Evolutionary conservation across 2,113 vertebrate species (phyloP).

Genomic region (Leucoraja erinaceus): DNA sequence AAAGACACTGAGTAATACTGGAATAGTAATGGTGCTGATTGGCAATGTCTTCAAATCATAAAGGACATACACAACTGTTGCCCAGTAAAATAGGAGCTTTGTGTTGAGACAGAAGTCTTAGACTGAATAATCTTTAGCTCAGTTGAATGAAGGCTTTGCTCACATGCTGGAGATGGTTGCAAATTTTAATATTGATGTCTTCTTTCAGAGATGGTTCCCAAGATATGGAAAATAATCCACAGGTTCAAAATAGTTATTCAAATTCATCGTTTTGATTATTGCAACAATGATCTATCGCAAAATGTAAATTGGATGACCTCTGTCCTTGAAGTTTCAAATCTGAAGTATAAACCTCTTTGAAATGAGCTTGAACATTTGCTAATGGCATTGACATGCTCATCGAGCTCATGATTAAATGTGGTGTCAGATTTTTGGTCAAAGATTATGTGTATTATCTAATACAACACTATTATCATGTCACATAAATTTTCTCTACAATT

Average conservation of each 20-base stretch:
- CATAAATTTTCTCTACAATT: slow-evolving; percentile 20
- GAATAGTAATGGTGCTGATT: no score
- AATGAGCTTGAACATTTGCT: slow-evolving; percentile 32
- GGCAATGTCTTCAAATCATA: no score
- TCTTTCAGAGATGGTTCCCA: no score
- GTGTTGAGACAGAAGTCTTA: no score
- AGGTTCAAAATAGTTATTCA: slow-evolving; percentile 5
- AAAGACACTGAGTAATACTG: no score
- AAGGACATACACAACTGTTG: no score
- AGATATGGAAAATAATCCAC: no score
- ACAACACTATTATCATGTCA: slow-evolving; percentile 36
- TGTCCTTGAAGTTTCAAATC: slow-evolving; percentile 17
- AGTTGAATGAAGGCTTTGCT: no score
- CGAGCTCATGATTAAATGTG: slow-evolving; percentile 29
- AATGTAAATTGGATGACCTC: slow-evolving; percentile 18
- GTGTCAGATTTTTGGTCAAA: slow-evolving; percentile 38
- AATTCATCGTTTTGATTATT: neutral
- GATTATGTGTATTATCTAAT: slow-evolving; percentile 32
- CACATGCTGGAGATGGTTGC: no score
- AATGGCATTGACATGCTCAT: slow-evolving; percentile 21
- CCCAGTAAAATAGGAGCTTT: no score
- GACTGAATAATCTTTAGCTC: no score
- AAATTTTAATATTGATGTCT: no score
- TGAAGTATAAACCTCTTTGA: slow-evolving; percentile 28
- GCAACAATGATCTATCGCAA: neutral